phyloP scores from a whole-genome alignment of 2,113 vertebrate species.

The Donacobius atricapilla region DNA sequence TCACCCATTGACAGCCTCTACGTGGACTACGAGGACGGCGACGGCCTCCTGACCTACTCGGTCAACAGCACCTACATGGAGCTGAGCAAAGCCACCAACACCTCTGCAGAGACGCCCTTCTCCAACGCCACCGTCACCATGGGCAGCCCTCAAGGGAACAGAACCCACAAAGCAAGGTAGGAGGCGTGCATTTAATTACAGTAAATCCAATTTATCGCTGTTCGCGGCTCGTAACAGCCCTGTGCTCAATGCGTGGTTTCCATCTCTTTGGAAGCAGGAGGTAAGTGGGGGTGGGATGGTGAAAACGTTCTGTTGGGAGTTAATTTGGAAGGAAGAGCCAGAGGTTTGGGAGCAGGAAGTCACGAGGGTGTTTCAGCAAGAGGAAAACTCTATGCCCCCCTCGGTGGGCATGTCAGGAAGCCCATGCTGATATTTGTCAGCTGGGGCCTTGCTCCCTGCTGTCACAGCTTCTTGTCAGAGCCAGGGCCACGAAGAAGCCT shows the following conservation, averaged over 20 bases:
- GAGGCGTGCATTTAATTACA: not conserved
- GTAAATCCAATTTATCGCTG: not conserved
- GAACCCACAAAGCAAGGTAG: conserved; percentile 92
- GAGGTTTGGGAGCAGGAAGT: not conserved
- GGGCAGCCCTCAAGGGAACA: conserved; percentile 66
- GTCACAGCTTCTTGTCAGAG: not conserved
- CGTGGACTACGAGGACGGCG: conserved; percentile 75
- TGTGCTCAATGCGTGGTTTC: not conserved
- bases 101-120: conserved; percentile 74
- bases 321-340: not conserved
- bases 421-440: not conserved
- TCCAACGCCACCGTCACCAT: conserved; percentile 78
- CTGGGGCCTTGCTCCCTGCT: not conserved
- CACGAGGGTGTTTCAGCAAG: not conserved
- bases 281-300: conserved; percentile 40
- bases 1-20: conserved; percentile 67
- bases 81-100: conserved; percentile 78
- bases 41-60: conserved; percentile 37
- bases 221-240: not conserved
- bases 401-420: not conserved
- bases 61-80: conserved; percentile 83
- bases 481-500: not conserved
- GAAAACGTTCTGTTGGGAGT: not conserved
- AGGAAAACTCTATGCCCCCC: not conserved
- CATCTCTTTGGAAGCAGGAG: not conserved